A percentile compares a stretch with the other conserved stretches of the same genome.
These are phyloP conservation scores for Syncerus caffer DNA, from an alignment of 2,797 vertebrate genomes.

Conservation along the genomic window DNA sequence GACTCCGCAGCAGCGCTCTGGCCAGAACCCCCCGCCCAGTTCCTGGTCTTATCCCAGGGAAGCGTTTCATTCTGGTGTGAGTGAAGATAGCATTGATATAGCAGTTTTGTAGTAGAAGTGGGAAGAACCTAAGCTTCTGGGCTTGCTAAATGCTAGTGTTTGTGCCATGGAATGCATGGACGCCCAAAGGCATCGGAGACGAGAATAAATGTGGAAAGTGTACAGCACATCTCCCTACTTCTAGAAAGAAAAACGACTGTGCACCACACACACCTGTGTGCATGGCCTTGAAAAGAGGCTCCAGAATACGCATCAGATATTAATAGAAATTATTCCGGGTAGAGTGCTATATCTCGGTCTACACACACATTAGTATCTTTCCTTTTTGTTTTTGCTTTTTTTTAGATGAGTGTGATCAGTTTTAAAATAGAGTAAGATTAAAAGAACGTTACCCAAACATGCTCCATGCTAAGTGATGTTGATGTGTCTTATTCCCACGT, in stretches of 20 bases:
- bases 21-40: neutral
- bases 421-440: neutral
- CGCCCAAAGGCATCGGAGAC: neutral
- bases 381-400: neutral
- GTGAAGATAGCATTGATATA: fast-evolving
- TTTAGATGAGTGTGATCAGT: neutral
- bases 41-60: neutral
- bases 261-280: neutral
- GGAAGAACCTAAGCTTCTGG: neutral
- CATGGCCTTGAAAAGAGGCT: neutral
- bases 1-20: neutral
- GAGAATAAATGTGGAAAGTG: too few species aligned
- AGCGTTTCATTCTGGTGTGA: fast-evolving
- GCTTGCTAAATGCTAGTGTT: neutral
- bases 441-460: neutral
- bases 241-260: fast-evolving
- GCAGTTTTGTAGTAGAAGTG: neutral
- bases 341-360: too few species aligned
- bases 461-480: neutral
- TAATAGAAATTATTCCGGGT: neutral
- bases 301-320: fast-evolving
- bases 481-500: fast-evolving
- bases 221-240: fast-evolving
- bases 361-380: neutral
- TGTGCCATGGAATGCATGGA: fast-evolving